Evolutionary conservation across 1,140 invertebrate genomes (phyloP).

Genomic region (Agrilus planipennis): DNA sequence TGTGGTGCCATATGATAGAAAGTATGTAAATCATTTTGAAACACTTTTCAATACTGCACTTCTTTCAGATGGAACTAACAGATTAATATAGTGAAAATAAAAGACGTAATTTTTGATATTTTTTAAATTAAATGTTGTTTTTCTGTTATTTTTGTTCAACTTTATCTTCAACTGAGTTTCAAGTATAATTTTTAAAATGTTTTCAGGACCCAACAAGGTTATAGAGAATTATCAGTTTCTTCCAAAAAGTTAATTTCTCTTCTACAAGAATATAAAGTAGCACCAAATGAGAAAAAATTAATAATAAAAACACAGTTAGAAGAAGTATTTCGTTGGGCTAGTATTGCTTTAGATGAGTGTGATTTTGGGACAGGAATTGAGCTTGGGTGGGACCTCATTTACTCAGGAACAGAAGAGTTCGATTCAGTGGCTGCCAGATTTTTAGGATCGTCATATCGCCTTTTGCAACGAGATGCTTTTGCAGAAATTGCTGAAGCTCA

Average conservation of each 20-base stretch:
- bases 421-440: constrained; percentile 52
- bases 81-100: too few relatives aligned
- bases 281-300: constrained; percentile 46
- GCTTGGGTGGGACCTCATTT: constrained; percentile 75
- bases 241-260: constrained; percentile 53
- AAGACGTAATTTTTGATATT: too few relatives aligned
- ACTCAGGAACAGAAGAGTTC: constrained; percentile 54
- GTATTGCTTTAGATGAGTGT: constrained; percentile 85
- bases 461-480: constrained; percentile 62
- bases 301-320: constrained; percentile 53
- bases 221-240: constrained; percentile 22
- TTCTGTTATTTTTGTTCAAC: too few relatives aligned
- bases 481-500: constrained; percentile 61
- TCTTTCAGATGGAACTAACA: too few relatives aligned
- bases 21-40: constrained; percentile 52
- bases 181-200: constrained; percentile 5
- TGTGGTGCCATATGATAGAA: constrained; percentile 75
- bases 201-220: constrained; percentile 28
- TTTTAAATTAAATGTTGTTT: too few relatives aligned
- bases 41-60: too few relatives aligned
- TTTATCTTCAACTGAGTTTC: too few relatives aligned
- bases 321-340: constrained; percentile 64
- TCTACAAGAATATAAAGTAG: constrained; percentile 51
- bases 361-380: constrained; percentile 89
- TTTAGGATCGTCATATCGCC: constrained; percentile 63